Evolutionary conservation across 2,888 invertebrate genomes (phyloP).

Genomic region (Monoplex corrugatus): DNA sequence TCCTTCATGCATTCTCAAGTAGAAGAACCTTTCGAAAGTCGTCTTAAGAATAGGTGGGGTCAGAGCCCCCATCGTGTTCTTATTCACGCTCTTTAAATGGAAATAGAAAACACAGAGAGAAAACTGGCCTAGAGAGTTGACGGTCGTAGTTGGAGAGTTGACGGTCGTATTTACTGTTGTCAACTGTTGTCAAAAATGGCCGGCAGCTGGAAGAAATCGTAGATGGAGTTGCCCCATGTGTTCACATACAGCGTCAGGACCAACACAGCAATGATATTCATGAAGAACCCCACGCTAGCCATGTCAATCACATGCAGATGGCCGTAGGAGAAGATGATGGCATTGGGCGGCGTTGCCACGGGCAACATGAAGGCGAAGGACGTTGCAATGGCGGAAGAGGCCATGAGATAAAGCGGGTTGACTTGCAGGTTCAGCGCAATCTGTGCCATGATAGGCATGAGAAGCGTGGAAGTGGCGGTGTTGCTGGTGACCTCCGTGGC

Average conservation of each 20-base stretch:
- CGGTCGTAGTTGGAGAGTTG: too few relatives aligned
- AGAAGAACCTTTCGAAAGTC: too few relatives aligned
- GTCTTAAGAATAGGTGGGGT: too few relatives aligned
- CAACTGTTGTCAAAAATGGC: constrained; percentile 52
- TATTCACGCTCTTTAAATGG: too few relatives aligned
- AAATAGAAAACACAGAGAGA: too few relatives aligned
- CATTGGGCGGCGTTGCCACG: constrained; percentile 97
- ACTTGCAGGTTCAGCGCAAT: constrained; percentile 82
- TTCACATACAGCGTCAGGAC: constrained; percentile 65
- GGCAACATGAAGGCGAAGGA: constrained; percentile 95
- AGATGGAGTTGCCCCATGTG: constrained; percentile 67
- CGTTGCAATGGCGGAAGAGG: constrained; percentile 93
- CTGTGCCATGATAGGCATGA: constrained; percentile 64
- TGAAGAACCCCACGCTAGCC: constrained; percentile 69
- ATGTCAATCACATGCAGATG: constrained; percentile 80
- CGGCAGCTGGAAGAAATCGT: constrained; percentile 58
- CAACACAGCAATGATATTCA: constrained; percentile 64
- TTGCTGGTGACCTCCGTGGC: constrained; percentile 65
- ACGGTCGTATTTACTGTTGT: too few relatives aligned
- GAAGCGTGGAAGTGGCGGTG: constrained; percentile 62
- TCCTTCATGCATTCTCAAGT: too few relatives aligned
- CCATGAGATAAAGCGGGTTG: constrained; percentile 93
- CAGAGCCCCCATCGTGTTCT: too few relatives aligned
- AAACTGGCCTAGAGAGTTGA: too few relatives aligned
- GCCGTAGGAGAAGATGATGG: constrained; percentile 89